phyloP scores from a whole-genome alignment of 2,797 vertebrate species.

The Rhinoraja longicauda region DNA sequence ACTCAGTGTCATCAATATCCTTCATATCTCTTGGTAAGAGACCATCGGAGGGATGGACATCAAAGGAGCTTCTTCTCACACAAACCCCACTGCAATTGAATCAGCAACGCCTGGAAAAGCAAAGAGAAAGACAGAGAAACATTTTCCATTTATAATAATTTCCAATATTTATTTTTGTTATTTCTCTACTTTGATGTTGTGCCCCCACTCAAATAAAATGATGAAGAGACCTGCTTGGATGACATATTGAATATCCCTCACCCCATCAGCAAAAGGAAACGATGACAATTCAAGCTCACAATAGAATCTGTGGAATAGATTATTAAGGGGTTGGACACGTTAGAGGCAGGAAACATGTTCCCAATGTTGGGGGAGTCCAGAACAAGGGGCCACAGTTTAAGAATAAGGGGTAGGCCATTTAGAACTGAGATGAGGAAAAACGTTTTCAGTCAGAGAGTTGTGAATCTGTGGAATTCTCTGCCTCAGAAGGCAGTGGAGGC shows the following conservation, averaged over 20 bases:
- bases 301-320: too few relatives aligned
- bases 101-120: conserved; percentile 74
- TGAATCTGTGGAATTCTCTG: too few relatives aligned
- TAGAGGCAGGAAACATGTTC: too few relatives aligned
- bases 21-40: background rate
- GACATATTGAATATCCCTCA: too few relatives aligned
- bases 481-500: too few relatives aligned
- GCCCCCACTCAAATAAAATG: background rate
- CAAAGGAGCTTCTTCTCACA: conserved; percentile 53
- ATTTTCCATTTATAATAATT: background rate
- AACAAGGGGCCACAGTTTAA: too few relatives aligned
- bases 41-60: background rate
- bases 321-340: too few relatives aligned
- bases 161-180: background rate
- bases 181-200: background rate
- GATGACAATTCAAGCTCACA: background rate
- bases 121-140: background rate
- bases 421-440: too few relatives aligned
- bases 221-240: background rate
- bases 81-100: conserved; percentile 67
- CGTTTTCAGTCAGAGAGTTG: too few relatives aligned
- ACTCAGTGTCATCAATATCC: background rate
- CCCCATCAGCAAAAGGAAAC: background rate
- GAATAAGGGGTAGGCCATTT: too few relatives aligned
- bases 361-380: too few relatives aligned